A percentile compares a stretch with the other conserved stretches of the same genome.
phyloP scores from a whole-genome alignment of 1,140 invertebrate genomes.

The Habropoda laboriosa region DNA sequence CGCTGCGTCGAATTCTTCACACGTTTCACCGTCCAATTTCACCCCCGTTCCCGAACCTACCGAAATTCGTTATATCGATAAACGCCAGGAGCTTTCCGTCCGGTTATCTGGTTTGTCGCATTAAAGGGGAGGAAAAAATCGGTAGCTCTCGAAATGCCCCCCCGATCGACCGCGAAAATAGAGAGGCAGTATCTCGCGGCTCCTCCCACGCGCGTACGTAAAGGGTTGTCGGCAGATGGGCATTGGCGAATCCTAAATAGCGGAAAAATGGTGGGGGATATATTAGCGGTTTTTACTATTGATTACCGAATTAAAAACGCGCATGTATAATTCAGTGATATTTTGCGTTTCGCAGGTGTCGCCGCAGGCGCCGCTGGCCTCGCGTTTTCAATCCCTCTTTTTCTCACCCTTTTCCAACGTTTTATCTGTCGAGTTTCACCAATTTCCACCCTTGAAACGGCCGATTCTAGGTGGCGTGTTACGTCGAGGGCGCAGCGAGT shows the following conservation, averaged over 20 bases:
- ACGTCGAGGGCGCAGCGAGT: not conserved
- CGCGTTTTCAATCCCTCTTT: not conserved
- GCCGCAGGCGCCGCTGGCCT: slow-evolving; percentile 53
- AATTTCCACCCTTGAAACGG: not conserved
- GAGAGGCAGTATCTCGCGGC: slow-evolving; percentile 35
- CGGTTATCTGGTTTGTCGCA: not conserved
- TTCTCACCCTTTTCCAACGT: not conserved
- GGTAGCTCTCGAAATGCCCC: slow-evolving; percentile 23
- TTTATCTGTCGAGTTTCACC: not conserved
- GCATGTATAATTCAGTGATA: slow-evolving; percentile 78
- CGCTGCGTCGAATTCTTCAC: not conserved
- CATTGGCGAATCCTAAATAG: slow-evolving; percentile 58
- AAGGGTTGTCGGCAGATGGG: slow-evolving; percentile 63
- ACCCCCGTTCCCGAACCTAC: too few species aligned
- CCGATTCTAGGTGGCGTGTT: slow-evolving; percentile 39
- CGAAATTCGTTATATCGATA: too few species aligned
- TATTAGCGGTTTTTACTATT: slow-evolving; percentile 77
- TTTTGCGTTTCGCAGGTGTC: slow-evolving; percentile 41
- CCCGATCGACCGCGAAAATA: slow-evolving; percentile 38
- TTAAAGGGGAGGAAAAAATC: not conserved
- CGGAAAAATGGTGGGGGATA: slow-evolving; percentile 63
- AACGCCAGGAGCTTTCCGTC: not conserved
- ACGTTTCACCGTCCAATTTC: too few species aligned
- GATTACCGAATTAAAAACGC: slow-evolving; percentile 80
- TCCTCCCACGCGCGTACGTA: slow-evolving; percentile 68